Conservation (phyloP, 2,888 invertebrate genomes). For the Drosophila bunnanda region DNA sequence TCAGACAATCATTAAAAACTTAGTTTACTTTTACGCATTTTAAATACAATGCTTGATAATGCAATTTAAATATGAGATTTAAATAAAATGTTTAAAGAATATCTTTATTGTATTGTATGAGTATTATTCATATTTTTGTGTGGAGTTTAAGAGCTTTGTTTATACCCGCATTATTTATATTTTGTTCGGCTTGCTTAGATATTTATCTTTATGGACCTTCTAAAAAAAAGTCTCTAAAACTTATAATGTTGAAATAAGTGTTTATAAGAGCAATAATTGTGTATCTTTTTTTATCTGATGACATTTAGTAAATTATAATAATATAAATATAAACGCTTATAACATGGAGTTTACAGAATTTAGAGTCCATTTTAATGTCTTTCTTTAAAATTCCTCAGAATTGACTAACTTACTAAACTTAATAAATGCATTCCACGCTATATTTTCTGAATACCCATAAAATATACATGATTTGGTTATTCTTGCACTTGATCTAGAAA, state of each 20-base stretch:
- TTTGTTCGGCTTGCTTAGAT: background rate
- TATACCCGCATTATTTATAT: background rate
- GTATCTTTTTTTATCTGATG: background rate
- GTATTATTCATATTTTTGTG: background rate
- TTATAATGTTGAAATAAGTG: background rate
- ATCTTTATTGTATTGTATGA: background rate
- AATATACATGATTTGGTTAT: too few species aligned
- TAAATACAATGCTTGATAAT: background rate
- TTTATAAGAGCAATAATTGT: background rate
- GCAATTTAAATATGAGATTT: background rate
- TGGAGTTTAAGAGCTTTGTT: rapidly evolving
- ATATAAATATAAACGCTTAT: background rate
- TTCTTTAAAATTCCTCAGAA: too few species aligned
- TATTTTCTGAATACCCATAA: too few species aligned
- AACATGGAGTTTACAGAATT: rapidly evolving
- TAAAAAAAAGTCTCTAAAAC: background rate
- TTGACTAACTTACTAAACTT: too few species aligned
- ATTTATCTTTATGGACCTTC: background rate
- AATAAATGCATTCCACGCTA: too few species aligned
- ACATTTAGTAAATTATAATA: background rate
- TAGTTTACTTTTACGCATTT: background rate
- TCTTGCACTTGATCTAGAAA: constrained; percentile 23
- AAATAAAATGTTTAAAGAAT: background rate
- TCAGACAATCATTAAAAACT: background rate
- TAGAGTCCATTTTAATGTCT: background rate